Evolutionary conservation across 30 jellyfish, hydroid and myxozoan species (phyloP), one percentile per base, ranked within the genome.

Genomic region (Catostylus mosaicus): DNA sequence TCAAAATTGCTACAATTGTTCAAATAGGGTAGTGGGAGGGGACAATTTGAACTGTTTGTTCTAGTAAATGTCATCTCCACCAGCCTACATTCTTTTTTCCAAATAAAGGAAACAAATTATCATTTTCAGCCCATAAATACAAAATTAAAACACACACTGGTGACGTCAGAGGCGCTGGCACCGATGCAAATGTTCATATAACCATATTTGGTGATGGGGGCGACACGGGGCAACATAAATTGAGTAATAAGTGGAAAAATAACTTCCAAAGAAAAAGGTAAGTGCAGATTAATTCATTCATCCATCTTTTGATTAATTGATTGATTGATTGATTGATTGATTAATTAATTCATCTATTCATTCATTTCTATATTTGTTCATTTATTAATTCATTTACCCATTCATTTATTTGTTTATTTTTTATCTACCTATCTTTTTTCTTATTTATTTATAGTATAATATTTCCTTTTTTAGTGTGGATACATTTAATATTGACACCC

Each of bases 141-240:
- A 87, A 66, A 68, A 78, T 86, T 8, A 71, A 74, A 62, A 92
- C 97, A 9, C 85, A 86, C 89, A 92, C 98, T 61, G 98, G 98
- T 30, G 89, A 92, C 64, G 92, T 75, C 67, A 36, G 96, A 66
- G 97, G 96, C 0, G 98, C 98, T 30, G 98, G 98, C 8, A 91
- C 98, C 54, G 98, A 91, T 79, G 98, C 98, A 0, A 77, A 91
- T 75, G 96, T 91, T 18, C 67, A 76, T 38, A 86, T 91, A 31
- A 91, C 94, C 69, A 31, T 91, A 32, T 85, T 92, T 77, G 96
- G 97, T 0, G 89, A 91, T 37, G 83, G 75, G 38, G 97, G 96
- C 18, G 88, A 82, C 67, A 67, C 97, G 26, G 89, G 94, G 33
- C 93, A 87, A 63, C 91, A 86, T 75, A 82, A 82, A 47, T 82